Evolutionary conservation across 2,113 vertebrate genomes (phyloP).

Genomic region (Gymnobelideus leadbeateri): DNA sequence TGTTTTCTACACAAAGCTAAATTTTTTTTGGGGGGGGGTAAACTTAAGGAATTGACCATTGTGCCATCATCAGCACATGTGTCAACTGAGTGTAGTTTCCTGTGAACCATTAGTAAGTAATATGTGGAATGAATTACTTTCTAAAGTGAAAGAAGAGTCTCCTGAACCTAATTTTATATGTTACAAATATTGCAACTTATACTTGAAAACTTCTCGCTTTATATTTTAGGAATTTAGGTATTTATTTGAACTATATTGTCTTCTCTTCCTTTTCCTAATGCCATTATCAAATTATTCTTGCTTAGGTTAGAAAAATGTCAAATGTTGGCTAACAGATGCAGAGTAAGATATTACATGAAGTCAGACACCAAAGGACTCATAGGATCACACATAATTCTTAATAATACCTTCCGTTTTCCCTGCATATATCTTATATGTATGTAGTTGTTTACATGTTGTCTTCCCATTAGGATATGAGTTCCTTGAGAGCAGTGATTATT

Average conservation of each 20-base stretch:
- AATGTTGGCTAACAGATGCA: slow-evolving; percentile 62
- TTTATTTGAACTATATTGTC: not conserved
- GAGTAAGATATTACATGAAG: slow-evolving; percentile 55
- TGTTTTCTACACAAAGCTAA: slow-evolving; percentile 15
- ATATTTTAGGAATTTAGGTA: not conserved
- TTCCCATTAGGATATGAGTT: not conserved
- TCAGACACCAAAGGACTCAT: slow-evolving; percentile 33
- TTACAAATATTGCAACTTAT: not conserved
- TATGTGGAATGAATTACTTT: not conserved
- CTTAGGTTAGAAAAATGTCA: slow-evolving; percentile 47
- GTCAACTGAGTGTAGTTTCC: not conserved
- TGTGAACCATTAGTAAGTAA: not conserved
- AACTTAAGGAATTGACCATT: not conserved
- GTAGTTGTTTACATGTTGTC: not conserved
- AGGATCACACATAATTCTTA: not conserved
- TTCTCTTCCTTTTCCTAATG: slow-evolving; percentile 16
- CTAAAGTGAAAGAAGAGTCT: not conserved
- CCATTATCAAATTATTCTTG: slow-evolving; percentile 26
- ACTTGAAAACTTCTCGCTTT: not conserved
- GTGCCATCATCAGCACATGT: not conserved
- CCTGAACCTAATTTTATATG: not conserved
- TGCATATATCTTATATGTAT: not conserved
- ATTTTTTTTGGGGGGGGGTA: not conserved
- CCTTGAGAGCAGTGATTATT: not conserved
- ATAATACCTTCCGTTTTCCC: not conserved